Base-by-base conservation (phyloP, 2,888 invertebrate genomes). In the Itoplectis maculator region DNA sequence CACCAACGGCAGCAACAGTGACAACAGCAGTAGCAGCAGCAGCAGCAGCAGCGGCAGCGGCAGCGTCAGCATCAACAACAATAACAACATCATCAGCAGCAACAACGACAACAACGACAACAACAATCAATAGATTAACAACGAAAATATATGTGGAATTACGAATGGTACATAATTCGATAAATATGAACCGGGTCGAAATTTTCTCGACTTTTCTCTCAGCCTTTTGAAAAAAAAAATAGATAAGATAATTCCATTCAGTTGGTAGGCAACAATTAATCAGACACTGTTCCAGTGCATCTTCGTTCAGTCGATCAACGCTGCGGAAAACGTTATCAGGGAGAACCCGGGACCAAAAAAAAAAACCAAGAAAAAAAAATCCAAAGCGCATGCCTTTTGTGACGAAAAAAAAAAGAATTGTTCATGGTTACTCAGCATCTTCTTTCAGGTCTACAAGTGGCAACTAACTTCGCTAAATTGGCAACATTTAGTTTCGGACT, bases 21-120 rank as follows among this genome's bases (percentile, higher is more conserved):
- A 73, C 69, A 82, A 79, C 79, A 79, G 73, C 79, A 76, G 76
- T 45, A 45, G 45, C 81, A 76, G 72, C 40, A 42, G 45, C 23
- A 42, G 68, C 63, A 82, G 76, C 79, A 79, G 73, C 79, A 76
- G 72, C 63, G 73, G 76, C 82, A 82, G 73, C 79, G 79, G 78
- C 82, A 82, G 63, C 70, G 68, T 74, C 82, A 82, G 72, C 81
- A 81, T 72, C 61, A 61, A 61, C 37, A 59, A 37, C 18, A 61
- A 61, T 42, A 42, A 72, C 49, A 79, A 70, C 79, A 79, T 72
- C 75, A 79, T 72, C 72, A 76, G 79, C 82, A 82, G 59, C 79
- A 82, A 79, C 82, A 37, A 61, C 37, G 37, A 72, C 68, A 82
- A 76, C 76, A 77, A 66, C 29, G 35, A 73, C 73, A 73, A 47